Percentiles rank a stretch among this genome's conserved stretches.
These are phyloP conservation scores for Dendropsophus ebraccatus DNA, from an alignment of 2,113 vertebrate genomes.

Conservation along the genomic window DNA sequence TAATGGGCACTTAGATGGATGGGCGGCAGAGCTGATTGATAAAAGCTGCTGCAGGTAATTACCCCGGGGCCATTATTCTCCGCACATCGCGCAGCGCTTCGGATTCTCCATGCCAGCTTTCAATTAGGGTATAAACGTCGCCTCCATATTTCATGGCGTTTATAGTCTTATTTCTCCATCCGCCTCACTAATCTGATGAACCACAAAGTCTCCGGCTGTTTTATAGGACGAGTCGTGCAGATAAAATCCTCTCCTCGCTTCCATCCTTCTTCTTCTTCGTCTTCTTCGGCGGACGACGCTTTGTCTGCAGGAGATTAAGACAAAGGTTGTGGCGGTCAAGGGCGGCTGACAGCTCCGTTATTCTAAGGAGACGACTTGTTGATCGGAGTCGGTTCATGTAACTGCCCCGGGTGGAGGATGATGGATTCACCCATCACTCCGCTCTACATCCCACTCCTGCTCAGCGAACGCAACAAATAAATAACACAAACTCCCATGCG, in stretches of 20 bases:
- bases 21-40: not conserved
- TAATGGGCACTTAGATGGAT: not conserved
- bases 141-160: conserved; percentile 37
- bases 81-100: not conserved
- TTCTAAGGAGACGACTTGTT: conserved; percentile 74
- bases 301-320: conserved; percentile 71
- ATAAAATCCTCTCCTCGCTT: conserved; percentile 61
- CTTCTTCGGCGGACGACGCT: conserved; percentile 26
- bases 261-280: conserved; percentile 52
- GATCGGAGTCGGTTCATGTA: conserved; percentile 68
- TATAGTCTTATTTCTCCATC: conserved; percentile 39
- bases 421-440: conserved; percentile 73
- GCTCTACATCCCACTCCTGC: conserved; percentile 64
- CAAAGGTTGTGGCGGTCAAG: conserved; percentile 69
- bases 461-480: conserved; percentile 68
- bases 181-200: conserved; percentile 34
- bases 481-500: conserved; percentile 68
- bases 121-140: conserved; percentile 34
- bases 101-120: conserved; percentile 4
- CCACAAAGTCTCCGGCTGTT: not conserved
- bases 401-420: conserved; percentile 70
- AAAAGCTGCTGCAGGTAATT: conserved; percentile 38
- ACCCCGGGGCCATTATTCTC: conserved; percentile 14
- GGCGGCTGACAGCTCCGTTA: conserved; percentile 76
- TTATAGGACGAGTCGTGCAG: conserved; percentile 59